Conservation (phyloP, 1,140 invertebrate species). For the Archegozetes longisetosus region DNA sequence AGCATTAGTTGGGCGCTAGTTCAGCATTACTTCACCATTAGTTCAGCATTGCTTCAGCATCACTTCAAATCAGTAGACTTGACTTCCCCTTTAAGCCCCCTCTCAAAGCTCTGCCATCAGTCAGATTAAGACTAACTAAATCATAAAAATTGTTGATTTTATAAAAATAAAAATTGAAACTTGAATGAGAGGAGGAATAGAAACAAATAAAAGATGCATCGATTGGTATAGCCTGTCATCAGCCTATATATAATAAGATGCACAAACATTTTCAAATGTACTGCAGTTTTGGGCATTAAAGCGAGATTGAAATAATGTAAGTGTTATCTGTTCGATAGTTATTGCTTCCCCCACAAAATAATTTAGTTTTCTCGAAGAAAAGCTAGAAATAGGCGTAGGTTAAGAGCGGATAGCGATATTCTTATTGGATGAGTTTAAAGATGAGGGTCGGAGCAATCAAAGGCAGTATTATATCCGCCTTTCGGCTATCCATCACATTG, state of each 20-base stretch:
- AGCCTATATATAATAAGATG: background rate
- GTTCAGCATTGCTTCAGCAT: too few species aligned
- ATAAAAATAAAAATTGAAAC: background rate
- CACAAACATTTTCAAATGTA: background rate
- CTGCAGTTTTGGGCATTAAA: background rate
- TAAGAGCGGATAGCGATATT: too few species aligned
- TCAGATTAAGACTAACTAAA: too few species aligned
- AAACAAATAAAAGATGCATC: background rate
- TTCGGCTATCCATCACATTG: background rate
- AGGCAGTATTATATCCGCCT: background rate
- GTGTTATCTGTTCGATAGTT: background rate
- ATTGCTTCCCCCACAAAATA: background rate
- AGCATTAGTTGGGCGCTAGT: background rate
- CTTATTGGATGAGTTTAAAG: background rate
- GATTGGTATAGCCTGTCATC: background rate
- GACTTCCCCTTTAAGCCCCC: too few species aligned
- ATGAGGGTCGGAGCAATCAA: background rate
- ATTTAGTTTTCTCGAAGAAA: too few species aligned
- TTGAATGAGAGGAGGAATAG: background rate
- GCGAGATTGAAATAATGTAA: background rate
- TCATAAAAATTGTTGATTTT: background rate
- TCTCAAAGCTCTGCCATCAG: too few species aligned
- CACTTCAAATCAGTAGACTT: too few species aligned
- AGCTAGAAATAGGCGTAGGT: too few species aligned
- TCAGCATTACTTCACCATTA: too few species aligned